Evolutionary conservation across 2,888 invertebrate species (phyloP).

Genomic region (Silvanus unidentatus): DNA sequence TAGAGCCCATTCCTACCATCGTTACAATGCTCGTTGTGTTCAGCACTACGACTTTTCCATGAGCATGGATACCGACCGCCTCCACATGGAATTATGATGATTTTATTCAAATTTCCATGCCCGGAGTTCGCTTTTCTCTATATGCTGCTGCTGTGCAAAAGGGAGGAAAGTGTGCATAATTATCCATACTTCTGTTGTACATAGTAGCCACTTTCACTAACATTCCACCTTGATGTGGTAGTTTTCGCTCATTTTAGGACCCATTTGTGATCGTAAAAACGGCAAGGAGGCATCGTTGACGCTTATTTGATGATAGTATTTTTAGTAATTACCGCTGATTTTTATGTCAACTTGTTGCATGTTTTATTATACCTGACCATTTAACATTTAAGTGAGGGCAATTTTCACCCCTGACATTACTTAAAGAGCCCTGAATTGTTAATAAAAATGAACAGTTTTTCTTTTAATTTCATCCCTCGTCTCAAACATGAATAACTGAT

Average conservation of each 20-base stretch:
- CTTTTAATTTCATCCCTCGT: too few relatives aligned
- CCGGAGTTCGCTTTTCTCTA: too few relatives aligned
- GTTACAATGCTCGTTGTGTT: conserved; percentile 43
- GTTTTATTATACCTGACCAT: background rate
- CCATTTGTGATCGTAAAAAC: too few relatives aligned
- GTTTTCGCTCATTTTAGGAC: too few relatives aligned
- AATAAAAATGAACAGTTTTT: background rate
- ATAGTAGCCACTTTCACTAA: too few relatives aligned
- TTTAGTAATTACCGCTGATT: conserved; percentile 41
- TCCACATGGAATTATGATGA: conserved; percentile 23
- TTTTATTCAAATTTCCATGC: conserved; percentile 32
- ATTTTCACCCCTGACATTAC: background rate
- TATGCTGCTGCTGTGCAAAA: too few relatives aligned
- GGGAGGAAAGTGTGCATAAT: too few relatives aligned
- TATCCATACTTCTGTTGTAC: too few relatives aligned
- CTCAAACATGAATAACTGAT: background rate
- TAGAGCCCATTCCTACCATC: conserved; percentile 42
- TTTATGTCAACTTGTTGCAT: conserved; percentile 40
- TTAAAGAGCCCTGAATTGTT: background rate
- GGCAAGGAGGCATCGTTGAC: conserved; percentile 17
- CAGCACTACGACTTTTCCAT: conserved; percentile 38
- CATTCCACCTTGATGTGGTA: too few relatives aligned
- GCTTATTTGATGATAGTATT: conserved; percentile 40
- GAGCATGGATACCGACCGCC: conserved; percentile 30
- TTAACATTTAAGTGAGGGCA: too few relatives aligned